Percentiles rank a stretch among this genome's conserved stretches.
Evolutionary conservation across 2,113 vertebrate species (phyloP).

Genomic region (cattle (Bos taurus)): DNA sequence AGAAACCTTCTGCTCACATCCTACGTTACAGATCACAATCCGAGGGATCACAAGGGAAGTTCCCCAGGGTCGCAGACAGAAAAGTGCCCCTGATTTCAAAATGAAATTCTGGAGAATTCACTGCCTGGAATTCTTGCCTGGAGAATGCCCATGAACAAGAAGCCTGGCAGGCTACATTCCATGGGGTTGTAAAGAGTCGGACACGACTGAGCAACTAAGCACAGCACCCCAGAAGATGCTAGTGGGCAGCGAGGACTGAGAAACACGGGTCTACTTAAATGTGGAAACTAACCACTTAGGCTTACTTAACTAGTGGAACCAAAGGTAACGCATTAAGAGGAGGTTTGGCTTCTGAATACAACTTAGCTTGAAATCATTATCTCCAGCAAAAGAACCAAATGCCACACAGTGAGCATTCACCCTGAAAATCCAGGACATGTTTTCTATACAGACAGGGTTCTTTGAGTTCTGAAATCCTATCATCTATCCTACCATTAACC

Average conservation of each 20-base stretch:
- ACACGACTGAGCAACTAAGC: not conserved
- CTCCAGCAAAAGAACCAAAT: slow-evolving; percentile 15
- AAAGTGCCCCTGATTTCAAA: not conserved
- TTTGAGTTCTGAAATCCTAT: slow-evolving; percentile 25
- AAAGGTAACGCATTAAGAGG: not conserved
- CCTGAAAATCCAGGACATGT: not conserved
- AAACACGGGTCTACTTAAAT: not conserved
- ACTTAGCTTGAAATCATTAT: not conserved
- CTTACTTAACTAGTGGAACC: not conserved
- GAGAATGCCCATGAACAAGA: not conserved
- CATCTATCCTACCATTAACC: not conserved
- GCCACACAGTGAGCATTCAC: not conserved
- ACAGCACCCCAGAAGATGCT: not conserved
- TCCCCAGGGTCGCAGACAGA: not conserved
- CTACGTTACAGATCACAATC: not conserved
- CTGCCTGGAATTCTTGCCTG: not conserved
- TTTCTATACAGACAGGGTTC: not conserved
- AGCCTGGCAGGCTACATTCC: not conserved
- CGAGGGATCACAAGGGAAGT: not conserved
- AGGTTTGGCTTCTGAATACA: not conserved
- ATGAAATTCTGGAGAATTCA: not conserved
- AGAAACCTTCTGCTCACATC: not conserved
- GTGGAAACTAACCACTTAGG: not conserved
- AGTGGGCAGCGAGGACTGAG: not conserved
- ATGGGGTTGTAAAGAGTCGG: not conserved